Evolutionary conservation across 2,797 vertebrate species (phyloP).

Genomic region (Cheirogaleus major): DNA sequence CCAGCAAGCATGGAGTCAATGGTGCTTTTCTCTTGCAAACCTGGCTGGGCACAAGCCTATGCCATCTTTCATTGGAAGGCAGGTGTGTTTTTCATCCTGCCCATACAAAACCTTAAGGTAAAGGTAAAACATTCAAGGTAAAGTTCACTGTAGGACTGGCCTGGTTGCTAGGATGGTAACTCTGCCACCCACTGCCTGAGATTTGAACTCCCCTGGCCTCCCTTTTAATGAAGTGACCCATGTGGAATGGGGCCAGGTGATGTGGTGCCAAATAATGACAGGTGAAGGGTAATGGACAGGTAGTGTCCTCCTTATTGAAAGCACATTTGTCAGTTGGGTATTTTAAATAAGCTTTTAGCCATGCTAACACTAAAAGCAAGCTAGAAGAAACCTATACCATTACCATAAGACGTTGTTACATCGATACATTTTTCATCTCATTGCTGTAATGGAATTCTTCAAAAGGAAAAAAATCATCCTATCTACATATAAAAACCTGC

Average conservation of each 20-base stretch:
- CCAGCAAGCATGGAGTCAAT: background rate
- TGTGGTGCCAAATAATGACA: background rate
- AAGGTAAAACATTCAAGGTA: background rate
- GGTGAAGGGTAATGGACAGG: background rate
- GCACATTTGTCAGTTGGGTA: background rate
- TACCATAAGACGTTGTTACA: background rate
- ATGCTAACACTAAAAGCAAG: background rate
- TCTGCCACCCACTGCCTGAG: background rate
- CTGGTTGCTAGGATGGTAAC: background rate
- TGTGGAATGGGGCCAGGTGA: background rate
- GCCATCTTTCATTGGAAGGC: background rate
- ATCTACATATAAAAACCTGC: conserved; percentile 4
- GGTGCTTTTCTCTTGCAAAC: background rate
- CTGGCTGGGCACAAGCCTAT: background rate
- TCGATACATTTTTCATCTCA: background rate
- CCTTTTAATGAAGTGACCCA: background rate
- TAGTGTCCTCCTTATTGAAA: background rate
- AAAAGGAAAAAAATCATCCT: background rate
- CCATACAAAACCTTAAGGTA: background rate
- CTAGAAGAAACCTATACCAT: background rate
- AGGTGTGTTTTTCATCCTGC: background rate
- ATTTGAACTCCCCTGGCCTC: background rate
- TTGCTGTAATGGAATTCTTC: background rate
- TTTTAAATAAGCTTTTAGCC: conserved; percentile 24
- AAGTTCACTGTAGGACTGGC: background rate